A percentile compares a stretch with the other conserved stretches of the same genome.
Evolutionary conservation across 2,113 vertebrate genomes (phyloP).

Genomic region (Ciconia stormi): DNA sequence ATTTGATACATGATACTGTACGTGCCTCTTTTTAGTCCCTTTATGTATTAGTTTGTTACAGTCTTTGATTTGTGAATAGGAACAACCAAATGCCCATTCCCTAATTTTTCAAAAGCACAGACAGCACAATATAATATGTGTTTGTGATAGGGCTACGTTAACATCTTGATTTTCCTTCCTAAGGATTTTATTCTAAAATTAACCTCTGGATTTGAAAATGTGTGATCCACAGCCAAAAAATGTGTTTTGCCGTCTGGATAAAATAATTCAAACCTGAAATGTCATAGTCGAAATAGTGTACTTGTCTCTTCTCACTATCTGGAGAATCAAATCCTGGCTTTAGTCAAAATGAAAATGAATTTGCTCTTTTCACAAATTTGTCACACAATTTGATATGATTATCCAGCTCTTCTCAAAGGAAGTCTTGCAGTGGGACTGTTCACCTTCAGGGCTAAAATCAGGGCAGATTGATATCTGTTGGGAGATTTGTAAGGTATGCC

Average conservation of each 20-base stretch:
- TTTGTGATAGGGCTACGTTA: not conserved
- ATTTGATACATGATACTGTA: not conserved
- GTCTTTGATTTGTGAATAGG: not conserved
- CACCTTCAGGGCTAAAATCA: not conserved
- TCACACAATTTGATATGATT: not conserved
- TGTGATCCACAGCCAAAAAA: slow-evolving; percentile 11
- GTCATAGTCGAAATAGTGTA: not conserved
- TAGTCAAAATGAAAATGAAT: not conserved
- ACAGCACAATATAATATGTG: not conserved
- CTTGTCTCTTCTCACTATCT: not conserved
- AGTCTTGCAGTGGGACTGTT: not conserved
- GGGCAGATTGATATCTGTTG: not conserved
- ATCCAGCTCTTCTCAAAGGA: not conserved
- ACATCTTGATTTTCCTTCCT: not conserved
- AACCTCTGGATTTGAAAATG: not conserved
- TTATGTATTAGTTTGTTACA: not conserved
- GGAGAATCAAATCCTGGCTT: not conserved
- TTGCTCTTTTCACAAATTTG: not conserved
- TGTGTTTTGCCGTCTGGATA: not conserved
- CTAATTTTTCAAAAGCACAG: not conserved
- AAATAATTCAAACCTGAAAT: slow-evolving; percentile 26
- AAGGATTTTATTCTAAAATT: not conserved
- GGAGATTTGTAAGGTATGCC: not conserved
- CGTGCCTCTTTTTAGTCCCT: not conserved
- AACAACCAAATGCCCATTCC: not conserved